phyloP scores from a whole-genome alignment of 2,888 invertebrate species.

The Microctonus brassicae region DNA sequence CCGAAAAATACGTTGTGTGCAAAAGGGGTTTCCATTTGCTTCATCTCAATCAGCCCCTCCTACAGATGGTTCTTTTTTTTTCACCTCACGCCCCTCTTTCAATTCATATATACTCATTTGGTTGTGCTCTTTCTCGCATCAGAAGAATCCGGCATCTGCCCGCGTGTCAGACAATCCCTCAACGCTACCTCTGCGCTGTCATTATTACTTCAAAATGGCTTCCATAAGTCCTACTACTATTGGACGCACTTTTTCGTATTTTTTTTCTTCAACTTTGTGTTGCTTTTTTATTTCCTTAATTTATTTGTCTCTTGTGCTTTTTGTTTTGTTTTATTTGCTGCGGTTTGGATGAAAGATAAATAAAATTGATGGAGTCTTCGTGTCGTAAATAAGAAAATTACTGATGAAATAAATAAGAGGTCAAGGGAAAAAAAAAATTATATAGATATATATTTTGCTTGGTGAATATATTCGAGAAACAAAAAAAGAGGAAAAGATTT shows the following conservation, averaged over 20 bases:
- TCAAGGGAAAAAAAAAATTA: constrained; percentile 1
- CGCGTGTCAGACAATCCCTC: constrained; percentile 16
- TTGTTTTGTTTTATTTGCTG: background rate
- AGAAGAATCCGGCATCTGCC: constrained; percentile 9
- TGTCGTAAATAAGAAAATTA: constrained; percentile 30
- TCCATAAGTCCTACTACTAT: background rate
- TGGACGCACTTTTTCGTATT: background rate
- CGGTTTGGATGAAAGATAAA: background rate
- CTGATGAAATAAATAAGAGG: constrained; percentile 6
- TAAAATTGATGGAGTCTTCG: constrained; percentile 24
- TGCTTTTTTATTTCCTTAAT: background rate
- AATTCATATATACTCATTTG: constrained; percentile 8
- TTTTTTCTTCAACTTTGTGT: background rate
- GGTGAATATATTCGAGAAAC: too few relatives aligned
- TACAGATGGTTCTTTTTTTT: constrained; percentile 7
- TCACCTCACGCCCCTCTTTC: constrained; percentile 34
- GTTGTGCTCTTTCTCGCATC: background rate
- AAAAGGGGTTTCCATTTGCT: constrained; percentile 36
- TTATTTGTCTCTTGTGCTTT: background rate
- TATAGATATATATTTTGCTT: too few relatives aligned
- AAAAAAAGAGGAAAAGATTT: too few relatives aligned
- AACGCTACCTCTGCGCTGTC: background rate
- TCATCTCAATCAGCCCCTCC: constrained; percentile 32
- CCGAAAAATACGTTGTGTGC: constrained; percentile 24
- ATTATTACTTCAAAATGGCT: constrained; percentile 24